Evolutionary conservation across 2,888 invertebrate species (phyloP), one percentile per base, ranked within the genome.

Genomic region (Metallyticus violacea): DNA sequence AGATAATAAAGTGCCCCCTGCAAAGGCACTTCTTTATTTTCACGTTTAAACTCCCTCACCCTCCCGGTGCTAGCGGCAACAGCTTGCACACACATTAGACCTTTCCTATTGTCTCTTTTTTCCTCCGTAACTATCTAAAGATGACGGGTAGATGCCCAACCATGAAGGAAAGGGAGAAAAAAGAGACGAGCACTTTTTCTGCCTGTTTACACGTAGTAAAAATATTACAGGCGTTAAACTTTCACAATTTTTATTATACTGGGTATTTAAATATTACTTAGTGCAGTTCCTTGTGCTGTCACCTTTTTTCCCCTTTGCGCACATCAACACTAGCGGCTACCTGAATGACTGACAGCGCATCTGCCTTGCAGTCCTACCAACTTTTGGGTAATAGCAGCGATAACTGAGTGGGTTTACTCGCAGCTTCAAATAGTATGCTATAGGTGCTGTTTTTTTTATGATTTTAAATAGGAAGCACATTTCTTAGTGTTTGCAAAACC

Each of bases 251-350:
- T 79, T 85, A 85, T 79, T 78, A 27, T 85, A 26, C 28, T 79
- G 62, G 79, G 2, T 62, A 26, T 85, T 85, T 79, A 85, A 79
- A 85, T 85, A 26, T 79, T 76, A 79, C 85, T 85, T 85, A 79
- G 77, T 29, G 26, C 40, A 25, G 2, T n/a, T 6, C 5, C 76
- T 27, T n/a, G n/a, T n/a, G n/a, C n/a, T n/a, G n/a, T n/a, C n/a
- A n/a, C n/a, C n/a, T n/a, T n/a, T n/a, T n/a, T n/a, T n/a, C n/a
- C n/a, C n/a, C n/a, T n/a, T n/a, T n/a, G n/a, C n/a, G n/a, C n/a
- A n/a, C 15, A 9, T 7, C 40, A 5, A 62, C 9, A 62, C 15
- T 15, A 15, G 15, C 9, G 40, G 40, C 40, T 62, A 15, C 22
- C 15, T 62, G 40, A 15, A 15, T 62, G 40, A 62, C 40, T 62